Conservation (phyloP, 2,888 invertebrate genomes). For the Latrodectus hesperus region DNA sequence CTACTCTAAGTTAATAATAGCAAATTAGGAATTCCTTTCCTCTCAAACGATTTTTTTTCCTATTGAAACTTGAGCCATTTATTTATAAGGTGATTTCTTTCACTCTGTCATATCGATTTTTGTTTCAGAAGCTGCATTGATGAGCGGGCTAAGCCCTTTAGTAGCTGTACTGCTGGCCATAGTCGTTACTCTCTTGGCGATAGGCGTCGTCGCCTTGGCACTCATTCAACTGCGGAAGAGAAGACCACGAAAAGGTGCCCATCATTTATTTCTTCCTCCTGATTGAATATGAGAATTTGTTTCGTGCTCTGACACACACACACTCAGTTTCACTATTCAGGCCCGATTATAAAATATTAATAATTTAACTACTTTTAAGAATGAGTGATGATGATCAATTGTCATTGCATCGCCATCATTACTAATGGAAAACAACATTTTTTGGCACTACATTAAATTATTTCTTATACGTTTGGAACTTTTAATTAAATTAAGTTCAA, state of each 20-base stretch:
- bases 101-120: slow-evolving; percentile 13
- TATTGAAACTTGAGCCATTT: too few species aligned
- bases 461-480: too few species aligned
- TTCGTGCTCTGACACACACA: slow-evolving; percentile 2
- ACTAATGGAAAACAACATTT: background rate
- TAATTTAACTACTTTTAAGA: background rate
- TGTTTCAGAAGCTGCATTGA: slow-evolving; percentile 50
- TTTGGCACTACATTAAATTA: too few species aligned
- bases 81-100: too few species aligned
- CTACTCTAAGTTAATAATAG: too few species aligned
- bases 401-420: background rate
- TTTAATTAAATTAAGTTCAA: too few species aligned
- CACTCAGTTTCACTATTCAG: background rate
- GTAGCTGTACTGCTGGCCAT: slow-evolving; percentile 56
- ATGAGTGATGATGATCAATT: background rate
- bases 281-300: background rate
- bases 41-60: too few species aligned
- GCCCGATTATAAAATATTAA: background rate
- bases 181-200: slow-evolving; percentile 56
- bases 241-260: slow-evolving; percentile 52
- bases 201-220: slow-evolving; percentile 67
- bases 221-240: slow-evolving; percentile 62
- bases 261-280: slow-evolving; percentile 13
- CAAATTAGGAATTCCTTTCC: too few species aligned
- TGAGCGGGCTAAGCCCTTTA: slow-evolving; percentile 50